Evolutionary conservation across 2,888 invertebrate genomes (phyloP).

Genomic region (Macrosiphum euphorbiae): DNA sequence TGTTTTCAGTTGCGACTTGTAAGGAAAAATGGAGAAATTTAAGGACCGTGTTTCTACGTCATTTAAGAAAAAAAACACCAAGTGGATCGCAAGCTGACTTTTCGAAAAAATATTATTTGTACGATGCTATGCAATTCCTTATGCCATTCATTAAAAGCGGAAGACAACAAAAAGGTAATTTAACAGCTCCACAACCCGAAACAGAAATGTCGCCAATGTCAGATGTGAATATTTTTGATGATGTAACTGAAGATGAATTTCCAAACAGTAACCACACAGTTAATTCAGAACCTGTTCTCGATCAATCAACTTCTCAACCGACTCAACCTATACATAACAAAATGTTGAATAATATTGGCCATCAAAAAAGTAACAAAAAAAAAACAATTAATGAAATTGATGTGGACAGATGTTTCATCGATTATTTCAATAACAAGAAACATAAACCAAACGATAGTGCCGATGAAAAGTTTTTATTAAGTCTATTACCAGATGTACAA

Average conservation of each 20-base stretch:
- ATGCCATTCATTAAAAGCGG: slow-evolving; percentile 34
- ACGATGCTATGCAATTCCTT: slow-evolving; percentile 13
- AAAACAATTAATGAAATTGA: slow-evolving; percentile 4
- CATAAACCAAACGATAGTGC: slow-evolving; percentile 19
- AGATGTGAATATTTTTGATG: slow-evolving; percentile 13
- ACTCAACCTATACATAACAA: background rate
- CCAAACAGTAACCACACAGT: background rate
- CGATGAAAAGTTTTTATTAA: slow-evolving; percentile 26
- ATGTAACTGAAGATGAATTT: background rate
- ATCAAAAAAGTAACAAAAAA: background rate
- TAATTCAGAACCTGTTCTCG: slow-evolving; percentile 5
- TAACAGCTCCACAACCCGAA: background rate
- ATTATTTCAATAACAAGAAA: slow-evolving; percentile 33
- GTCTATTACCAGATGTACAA: slow-evolving; percentile 27
- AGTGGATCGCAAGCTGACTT: slow-evolving; percentile 53
- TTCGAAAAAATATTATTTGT: slow-evolving; percentile 53
- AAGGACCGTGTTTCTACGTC: slow-evolving; percentile 11
- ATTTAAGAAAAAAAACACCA: slow-evolving; percentile 24
- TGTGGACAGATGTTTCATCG: background rate
- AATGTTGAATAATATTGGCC: slow-evolving; percentile 4
- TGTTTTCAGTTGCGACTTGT: background rate
- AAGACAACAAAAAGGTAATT: slow-evolving; percentile 27
- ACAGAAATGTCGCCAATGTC: background rate
- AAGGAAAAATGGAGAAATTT: slow-evolving; percentile 40
- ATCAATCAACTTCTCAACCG: background rate